Base-by-base conservation (phyloP, 92 coral and sea anemone genomes). In the Palythoa grandiflora region DNA sequence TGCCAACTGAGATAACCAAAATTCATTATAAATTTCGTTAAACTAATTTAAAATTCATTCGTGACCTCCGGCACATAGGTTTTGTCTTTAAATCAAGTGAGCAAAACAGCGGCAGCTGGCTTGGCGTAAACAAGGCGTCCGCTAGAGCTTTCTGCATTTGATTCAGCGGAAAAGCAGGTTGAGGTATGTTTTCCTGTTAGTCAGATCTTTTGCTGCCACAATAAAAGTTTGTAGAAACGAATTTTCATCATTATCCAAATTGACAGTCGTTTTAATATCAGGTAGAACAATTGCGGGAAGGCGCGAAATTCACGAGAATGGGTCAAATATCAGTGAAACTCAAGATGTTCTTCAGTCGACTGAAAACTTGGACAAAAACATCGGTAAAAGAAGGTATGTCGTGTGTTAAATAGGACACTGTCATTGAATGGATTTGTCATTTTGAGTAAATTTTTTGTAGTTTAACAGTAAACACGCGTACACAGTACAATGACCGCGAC, bases 301-400 rank as follows among this genome's bases (percentile, higher is more conserved):
- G 85, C n/a, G 63, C 10, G 44, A 12, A 13, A 15, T 13, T 60
- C 15, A 3, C 16, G 40, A 81, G 1, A 68, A 65, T 81, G 86
- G 86, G 86, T 2, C 86, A 81, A 53, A 68, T 81, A 51, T 60
- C 60, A 20, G 28, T 47, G 19, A 81, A 81, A 68, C 39, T 81
- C 15, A 81, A 66, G 44, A 37, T 21, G 20, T 50, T 81, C 3
- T 81, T 48, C 61, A 10, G n/a, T 81, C 47, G 14, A 28, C 28
- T 66, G 21, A 65, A 47, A 19, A 44, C 21, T 8, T 17, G 20
- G 61, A 68, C 19, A 17, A 51, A 47, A 44, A 9, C 60, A 7
- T 50, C 73, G 44, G 9, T 28, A n/a, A 66, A 54, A 14, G 47
- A 81, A 63, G 86, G 86, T 81, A 81, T 40, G 5, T 44, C 7